Percentiles rank a stretch among this genome's conserved stretches.
Conservation (phyloP, 2,797 vertebrate genomes). For the Enteromius radiatus region DNA sequence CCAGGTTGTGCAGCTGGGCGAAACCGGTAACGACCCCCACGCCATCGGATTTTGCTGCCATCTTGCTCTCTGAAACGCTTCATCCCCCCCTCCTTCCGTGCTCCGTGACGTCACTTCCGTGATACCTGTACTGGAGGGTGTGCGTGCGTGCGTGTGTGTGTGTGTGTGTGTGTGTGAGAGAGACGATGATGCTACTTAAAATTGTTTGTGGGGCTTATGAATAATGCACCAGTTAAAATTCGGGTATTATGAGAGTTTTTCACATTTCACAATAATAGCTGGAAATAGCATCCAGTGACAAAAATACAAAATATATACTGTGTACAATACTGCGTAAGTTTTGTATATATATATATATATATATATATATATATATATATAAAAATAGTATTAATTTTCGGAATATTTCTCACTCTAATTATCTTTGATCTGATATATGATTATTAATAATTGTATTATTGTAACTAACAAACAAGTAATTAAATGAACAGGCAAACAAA, state of each 20-base stretch:
- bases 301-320: not conserved
- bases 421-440: not conserved
- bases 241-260: not conserved
- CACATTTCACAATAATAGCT: not conserved
- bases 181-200: not conserved
- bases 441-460: not conserved
- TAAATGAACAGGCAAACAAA: not conserved
- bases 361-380: not conserved
- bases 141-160: no score
- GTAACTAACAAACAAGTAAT: not conserved
- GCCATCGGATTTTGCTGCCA: constrained; percentile 90
- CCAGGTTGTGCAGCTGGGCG: constrained; percentile 92
- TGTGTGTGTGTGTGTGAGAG: not conserved
- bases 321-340: not conserved
- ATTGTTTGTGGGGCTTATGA: not conserved
- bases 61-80: constrained; percentile 83
- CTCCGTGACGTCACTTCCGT: constrained; percentile 78
- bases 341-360: not conserved
- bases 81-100: constrained; percentile 68
- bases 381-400: not conserved
- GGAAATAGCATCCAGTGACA: not conserved
- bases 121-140: constrained; percentile 66
- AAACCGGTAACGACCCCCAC: constrained; percentile 85
- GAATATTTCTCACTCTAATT: not conserved
- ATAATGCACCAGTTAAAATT: not conserved